phyloP scores from a whole-genome alignment of 2,797 vertebrate genomes.

The Cyclura pinguis region DNA sequence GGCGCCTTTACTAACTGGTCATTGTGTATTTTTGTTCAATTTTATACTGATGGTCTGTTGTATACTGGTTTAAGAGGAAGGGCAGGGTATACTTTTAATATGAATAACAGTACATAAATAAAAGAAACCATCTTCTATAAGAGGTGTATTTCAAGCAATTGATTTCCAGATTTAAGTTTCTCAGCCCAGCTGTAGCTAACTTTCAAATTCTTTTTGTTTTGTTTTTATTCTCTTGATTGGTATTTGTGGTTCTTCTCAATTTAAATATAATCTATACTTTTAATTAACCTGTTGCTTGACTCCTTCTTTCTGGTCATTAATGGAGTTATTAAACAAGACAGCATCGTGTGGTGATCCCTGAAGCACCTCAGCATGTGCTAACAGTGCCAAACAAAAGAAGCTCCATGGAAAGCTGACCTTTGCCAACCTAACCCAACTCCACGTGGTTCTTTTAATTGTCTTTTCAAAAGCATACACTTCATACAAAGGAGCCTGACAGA shows the following conservation, averaged over 20 bases:
- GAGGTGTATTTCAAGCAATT: background rate
- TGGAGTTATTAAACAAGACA: constrained; percentile 28
- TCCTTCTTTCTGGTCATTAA: constrained; percentile 28
- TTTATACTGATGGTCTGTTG: background rate
- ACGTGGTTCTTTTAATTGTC: constrained; percentile 56
- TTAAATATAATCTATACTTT: constrained; percentile 33
- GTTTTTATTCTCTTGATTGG: constrained; percentile 30
- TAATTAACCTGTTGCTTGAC: constrained; percentile 24
- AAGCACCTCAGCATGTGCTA: constrained; percentile 51
- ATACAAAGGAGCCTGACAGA: constrained; percentile 31
- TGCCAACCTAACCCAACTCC: constrained; percentile 53
- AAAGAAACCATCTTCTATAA: constrained; percentile 2
- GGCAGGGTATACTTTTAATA: background rate
- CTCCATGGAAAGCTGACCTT: constrained; percentile 43
- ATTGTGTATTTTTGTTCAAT: background rate
- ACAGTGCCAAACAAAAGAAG: constrained; percentile 59
- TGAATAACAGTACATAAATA: background rate
- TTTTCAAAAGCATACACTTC: constrained; percentile 20
- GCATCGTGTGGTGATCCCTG: constrained; percentile 47
- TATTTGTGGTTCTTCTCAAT: constrained; percentile 25
- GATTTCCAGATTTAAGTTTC: background rate
- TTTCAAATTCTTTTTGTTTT: constrained; percentile 10
- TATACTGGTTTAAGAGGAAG: background rate
- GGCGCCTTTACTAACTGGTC: background rate
- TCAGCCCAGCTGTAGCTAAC: constrained; percentile 4